Base-by-base conservation (phyloP, 2,888 invertebrate genomes). In the Brachypalpus laphriformis region DNA sequence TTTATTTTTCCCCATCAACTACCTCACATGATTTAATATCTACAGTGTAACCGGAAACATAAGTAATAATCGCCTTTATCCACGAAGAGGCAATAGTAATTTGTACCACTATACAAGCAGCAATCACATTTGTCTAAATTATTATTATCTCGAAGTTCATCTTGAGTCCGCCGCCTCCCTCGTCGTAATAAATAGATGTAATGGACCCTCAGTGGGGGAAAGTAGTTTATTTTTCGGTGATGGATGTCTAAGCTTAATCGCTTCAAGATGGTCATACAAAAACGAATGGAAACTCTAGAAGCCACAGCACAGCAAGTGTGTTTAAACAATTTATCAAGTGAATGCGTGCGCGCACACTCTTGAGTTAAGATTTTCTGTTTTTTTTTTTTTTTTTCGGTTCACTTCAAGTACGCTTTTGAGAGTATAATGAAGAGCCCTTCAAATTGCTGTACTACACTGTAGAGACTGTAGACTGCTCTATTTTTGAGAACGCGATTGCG, bases 111-210 rank as follows among this genome's bases (percentile, higher is more conserved):
- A 22, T 56, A 49, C 47, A 54, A 61, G 72, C 42, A n/a, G 65
- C 68, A 80, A 80, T 83, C 78, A 83, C 83, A 85, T 85, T 85
- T 81, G 75, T 85, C 81, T 85, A 85, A 85, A 81, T 85, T 85
- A 76, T 81, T 78, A 75, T 85, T 85, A 85, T 85, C 85, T 78
- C 65, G 70, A 51, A 85, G 85, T 85, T 85, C 85, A 85, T 85
- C 80, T 81, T 47, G 85, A 76, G 75, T 54, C 54, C 16, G 75
- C 81, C 70, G 8, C 34, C 34, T 54, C 59, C 75, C 28, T 49
- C 25, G 25, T 70, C 68, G n/a, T 70, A 83, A 77, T 82, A 77
- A 63, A 66, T 66, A 77, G 63, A 66, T 68, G 68, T 65, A 71
- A 81, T 81, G 59, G 85, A 59, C 76, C 66, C 8, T 63, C n/a